A percentile compares a stretch with the other conserved stretches of the same genome.
Conservation (phyloP, 2,888 invertebrate species). For the Allophyes oxyacanthae region DNA sequence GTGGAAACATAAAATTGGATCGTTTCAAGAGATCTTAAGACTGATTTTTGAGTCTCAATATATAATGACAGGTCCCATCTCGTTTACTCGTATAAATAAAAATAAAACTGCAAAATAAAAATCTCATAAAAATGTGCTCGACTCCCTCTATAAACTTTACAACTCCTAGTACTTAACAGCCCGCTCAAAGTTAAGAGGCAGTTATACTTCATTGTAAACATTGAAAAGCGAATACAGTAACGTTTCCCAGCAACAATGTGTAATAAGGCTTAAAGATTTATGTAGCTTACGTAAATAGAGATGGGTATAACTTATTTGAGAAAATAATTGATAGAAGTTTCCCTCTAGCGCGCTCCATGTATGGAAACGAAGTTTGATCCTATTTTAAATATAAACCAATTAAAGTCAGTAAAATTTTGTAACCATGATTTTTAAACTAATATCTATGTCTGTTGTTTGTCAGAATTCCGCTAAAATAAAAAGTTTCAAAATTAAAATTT, state of each 20-base stretch:
- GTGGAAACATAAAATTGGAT: neutral
- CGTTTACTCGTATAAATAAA: slow-evolving; percentile 1
- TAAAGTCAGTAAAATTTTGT: too few relatives aligned
- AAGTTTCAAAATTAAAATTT: too few relatives aligned
- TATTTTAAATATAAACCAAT: too few relatives aligned
- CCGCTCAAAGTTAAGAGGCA: slow-evolving; percentile 7
- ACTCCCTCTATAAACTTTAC: slow-evolving; percentile 13
- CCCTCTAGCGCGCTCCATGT: too few relatives aligned
- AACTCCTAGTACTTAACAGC: slow-evolving; percentile 16
- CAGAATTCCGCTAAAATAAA: too few relatives aligned
- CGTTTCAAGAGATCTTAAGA: neutral
- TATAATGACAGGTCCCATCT: neutral
- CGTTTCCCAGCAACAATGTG: slow-evolving; percentile 8
- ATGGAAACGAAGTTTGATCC: too few relatives aligned
- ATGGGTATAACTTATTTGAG: neutral
- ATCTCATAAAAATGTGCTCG: slow-evolving; percentile 6
- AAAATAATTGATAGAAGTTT: neutral
- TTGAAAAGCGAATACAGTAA: neutral
- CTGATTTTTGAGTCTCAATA: neutral
- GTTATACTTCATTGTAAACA: slow-evolving; percentile 18
- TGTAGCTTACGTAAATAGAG: neutral
- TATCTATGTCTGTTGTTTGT: too few relatives aligned
- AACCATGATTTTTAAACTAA: too few relatives aligned
- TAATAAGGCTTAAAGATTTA: slow-evolving; percentile 12
- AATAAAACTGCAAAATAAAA: slow-evolving; percentile 5